phyloP scores from a whole-genome alignment of 2,888 invertebrate genomes.

The Agriopis aurantiaria region DNA sequence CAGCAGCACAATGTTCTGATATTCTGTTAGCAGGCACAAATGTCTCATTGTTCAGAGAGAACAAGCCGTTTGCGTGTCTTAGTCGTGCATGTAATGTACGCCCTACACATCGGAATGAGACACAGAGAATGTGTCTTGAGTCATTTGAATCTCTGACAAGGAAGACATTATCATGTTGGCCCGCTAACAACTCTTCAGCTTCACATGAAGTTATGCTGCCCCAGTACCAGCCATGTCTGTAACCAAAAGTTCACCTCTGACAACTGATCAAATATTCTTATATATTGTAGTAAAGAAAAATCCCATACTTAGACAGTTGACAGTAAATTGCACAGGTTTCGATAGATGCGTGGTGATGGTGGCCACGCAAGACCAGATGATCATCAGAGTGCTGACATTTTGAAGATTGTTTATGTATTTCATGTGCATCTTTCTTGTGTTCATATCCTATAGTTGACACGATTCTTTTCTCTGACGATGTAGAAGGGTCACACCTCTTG shows the following conservation, averaged over 20 bases:
- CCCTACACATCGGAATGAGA: slow-evolving; percentile 90
- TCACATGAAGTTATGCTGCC: slow-evolving; percentile 90
- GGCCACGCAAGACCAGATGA: slow-evolving; percentile 77
- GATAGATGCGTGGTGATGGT: slow-evolving; percentile 76
- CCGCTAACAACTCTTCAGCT: slow-evolving; percentile 89
- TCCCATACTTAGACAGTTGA: slow-evolving; percentile 78
- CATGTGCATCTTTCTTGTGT: slow-evolving; percentile 61
- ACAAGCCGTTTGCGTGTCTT: slow-evolving; percentile 90
- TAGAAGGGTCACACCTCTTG: slow-evolving; percentile 67
- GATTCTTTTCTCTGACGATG: slow-evolving; percentile 66
- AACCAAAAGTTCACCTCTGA: slow-evolving; percentile 41
- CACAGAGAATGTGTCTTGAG: slow-evolving; percentile 89
- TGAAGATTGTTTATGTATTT: slow-evolving; percentile 64
- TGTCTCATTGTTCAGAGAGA: slow-evolving; percentile 86
- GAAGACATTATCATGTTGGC: slow-evolving; percentile 91
- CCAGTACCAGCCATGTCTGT: slow-evolving; percentile 91
- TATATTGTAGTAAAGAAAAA: slow-evolving; percentile 12
- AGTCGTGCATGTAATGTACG: slow-evolving; percentile 90
- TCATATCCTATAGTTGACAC: slow-evolving; percentile 57
- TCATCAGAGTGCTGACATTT: slow-evolving; percentile 80
- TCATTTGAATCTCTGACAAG: slow-evolving; percentile 91
- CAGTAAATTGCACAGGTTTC: slow-evolving; percentile 83
- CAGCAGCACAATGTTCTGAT: slow-evolving; percentile 82
- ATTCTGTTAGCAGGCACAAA: slow-evolving; percentile 83
- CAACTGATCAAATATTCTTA: neutral